Evolutionary conservation across 2,797 vertebrate genomes (phyloP).

Genomic region (Tenualosa thibaudeaui): DNA sequence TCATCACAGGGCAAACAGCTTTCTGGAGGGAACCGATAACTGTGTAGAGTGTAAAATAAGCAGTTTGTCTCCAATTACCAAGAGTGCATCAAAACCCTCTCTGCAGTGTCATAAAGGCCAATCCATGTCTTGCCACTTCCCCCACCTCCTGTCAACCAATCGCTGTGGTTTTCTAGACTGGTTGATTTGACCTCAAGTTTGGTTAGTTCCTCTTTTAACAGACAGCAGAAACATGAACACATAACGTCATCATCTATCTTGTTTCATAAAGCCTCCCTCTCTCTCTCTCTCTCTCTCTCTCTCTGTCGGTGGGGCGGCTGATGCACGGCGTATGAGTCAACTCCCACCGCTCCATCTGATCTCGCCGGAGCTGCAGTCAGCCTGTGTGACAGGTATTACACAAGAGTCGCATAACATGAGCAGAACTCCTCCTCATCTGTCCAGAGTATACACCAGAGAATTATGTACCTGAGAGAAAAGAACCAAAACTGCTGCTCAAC

Average conservation of each 20-base stretch:
- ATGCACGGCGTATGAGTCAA: neutral
- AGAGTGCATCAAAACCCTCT: neutral
- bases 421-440: neutral
- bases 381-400: neutral
- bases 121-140: neutral
- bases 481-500: neutral
- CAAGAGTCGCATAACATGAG: neutral
- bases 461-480: neutral
- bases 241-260: neutral
- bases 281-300: neutral
- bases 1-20: neutral
- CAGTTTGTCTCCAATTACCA: neutral
- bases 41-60: neutral
- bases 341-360: neutral
- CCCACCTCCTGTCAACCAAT: no score
- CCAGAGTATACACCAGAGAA: neutral
- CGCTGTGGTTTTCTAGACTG: neutral
- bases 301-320: neutral
- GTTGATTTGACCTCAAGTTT: neutral
- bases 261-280: constrained; percentile 11
- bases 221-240: neutral
- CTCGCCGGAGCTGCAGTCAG: neutral
- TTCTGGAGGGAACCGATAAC: neutral
- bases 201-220: neutral
- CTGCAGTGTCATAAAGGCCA: neutral